Base-by-base conservation (phyloP, 2,113 vertebrate species). In the cattle (Bos taurus) region DNA sequence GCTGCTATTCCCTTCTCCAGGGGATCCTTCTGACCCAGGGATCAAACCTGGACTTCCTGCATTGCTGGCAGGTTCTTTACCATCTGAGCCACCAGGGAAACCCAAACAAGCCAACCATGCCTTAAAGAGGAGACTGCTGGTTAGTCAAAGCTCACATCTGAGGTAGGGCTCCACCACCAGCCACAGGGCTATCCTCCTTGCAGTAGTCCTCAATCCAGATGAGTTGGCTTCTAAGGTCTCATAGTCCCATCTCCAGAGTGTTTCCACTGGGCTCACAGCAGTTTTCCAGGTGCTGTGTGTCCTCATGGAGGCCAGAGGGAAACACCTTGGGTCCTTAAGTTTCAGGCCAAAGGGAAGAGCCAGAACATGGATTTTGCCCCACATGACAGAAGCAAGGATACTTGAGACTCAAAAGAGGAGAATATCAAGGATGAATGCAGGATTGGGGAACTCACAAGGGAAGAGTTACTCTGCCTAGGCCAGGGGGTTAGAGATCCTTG, bases 261-360 rank as follows among this genome's bases (percentile, higher is more conserved):
- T 78, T 93, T 52, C 57, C 82, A 71, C 19, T 48, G 28, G 57
- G 46, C 46, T 57, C 48, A 67, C 3, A 46, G 46, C 23, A 93
- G 50, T 5, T 97, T 71, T 59, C 59, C 77, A 82, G 67, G 43
- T 57, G 56, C 57, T 67, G 3, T 92, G 43, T 83, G 40, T 93
- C 28, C 46, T 86, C 80, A 71, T 26, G 48, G 67, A 90, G 15
- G 19, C 82, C 54, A 86, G 90, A 60, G 23, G 50, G 15, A 94
- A 88, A 95, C 48, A 74, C 13, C 14, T 28, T 84, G 59, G 91
- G n/a, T 92, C 11, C 52, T 28, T 84, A 83, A 86, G 21, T 28
- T 93, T 98, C 64, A 52, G 23, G n/a, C 40, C 88, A 96, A 80
- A 88, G 30, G 19, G 16, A 95, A 94, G 64, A 88, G 17, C 21